These are phyloP conservation scores for Leucosticte australis DNA, from an alignment of 2,113 vertebrate species.

Conservation along the genomic window DNA sequence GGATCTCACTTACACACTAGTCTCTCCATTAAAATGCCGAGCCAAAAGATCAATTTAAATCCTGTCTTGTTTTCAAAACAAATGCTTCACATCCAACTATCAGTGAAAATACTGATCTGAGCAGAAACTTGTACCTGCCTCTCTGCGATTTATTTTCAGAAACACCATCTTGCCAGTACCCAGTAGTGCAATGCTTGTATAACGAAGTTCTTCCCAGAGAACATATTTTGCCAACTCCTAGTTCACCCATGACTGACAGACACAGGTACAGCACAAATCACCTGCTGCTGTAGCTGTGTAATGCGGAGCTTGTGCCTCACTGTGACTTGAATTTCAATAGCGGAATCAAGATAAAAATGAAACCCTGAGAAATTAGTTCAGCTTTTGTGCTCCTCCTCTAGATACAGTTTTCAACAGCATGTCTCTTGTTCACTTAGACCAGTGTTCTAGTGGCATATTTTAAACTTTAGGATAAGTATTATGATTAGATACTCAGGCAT, in stretches of 20 bases:
- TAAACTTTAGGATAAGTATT: not conserved
- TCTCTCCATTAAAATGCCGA: not conserved
- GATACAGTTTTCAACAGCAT: not conserved
- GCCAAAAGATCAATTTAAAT: not conserved
- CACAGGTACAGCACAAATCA: not conserved
- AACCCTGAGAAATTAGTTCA: not conserved
- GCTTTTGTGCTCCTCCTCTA: not conserved
- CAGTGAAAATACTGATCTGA: not conserved
- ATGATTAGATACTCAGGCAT: not conserved
- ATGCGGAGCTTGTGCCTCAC: not conserved
- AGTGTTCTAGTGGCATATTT: not conserved
- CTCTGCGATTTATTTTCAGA: not conserved
- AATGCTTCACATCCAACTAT: not conserved
- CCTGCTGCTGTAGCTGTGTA: not conserved
- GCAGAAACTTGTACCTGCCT: not conserved
- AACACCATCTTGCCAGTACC: not conserved
- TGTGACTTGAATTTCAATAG: not conserved
- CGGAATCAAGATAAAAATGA: not conserved
- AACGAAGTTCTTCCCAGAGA: not conserved
- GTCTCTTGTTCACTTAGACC: not conserved
- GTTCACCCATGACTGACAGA: not conserved
- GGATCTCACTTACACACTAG: not conserved
- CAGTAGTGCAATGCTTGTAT: no score
- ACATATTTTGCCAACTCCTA: not conserved
- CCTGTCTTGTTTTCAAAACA: not conserved